Evolutionary conservation across 2,797 vertebrate species (phyloP).

Genomic region (Heterohyrax brucei): DNA sequence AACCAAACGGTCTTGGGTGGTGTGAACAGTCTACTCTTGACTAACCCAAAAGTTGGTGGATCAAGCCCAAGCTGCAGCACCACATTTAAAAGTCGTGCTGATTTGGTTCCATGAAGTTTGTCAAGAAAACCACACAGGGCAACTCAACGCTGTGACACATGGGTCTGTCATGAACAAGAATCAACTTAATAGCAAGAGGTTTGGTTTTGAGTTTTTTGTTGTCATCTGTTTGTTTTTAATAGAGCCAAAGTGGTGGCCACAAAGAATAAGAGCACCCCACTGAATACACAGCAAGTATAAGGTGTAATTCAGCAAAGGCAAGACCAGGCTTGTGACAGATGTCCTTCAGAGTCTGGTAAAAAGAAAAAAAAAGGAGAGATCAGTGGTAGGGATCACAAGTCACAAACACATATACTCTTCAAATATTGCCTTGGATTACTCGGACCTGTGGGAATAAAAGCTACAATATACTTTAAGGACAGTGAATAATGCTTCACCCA

Average conservation of each 20-base stretch:
- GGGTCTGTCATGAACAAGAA: too few relatives aligned
- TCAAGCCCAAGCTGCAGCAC: neutral
- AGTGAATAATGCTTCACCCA: neutral
- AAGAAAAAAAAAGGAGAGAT: neutral
- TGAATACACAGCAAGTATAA: neutral
- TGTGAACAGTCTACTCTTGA: neutral
- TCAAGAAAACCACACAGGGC: neutral
- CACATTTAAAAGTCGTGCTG: neutral
- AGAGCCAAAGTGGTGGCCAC: neutral
- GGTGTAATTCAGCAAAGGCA: neutral
- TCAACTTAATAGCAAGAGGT: neutral
- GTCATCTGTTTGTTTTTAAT: neutral
- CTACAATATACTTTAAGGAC: conserved; percentile 1
- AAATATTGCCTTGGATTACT: neutral
- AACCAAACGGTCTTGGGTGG: neutral
- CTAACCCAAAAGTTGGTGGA: neutral
- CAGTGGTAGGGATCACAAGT: neutral
- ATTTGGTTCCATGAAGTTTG: neutral
- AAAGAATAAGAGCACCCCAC: neutral
- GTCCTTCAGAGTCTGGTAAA: neutral
- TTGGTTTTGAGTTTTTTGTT: neutral
- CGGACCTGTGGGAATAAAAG: neutral
- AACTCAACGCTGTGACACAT: neutral
- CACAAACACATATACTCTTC: neutral
- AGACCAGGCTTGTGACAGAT: neutral